Base-by-base conservation (phyloP, 1,140 invertebrate genomes). In the Caerostris darwini region DNA sequence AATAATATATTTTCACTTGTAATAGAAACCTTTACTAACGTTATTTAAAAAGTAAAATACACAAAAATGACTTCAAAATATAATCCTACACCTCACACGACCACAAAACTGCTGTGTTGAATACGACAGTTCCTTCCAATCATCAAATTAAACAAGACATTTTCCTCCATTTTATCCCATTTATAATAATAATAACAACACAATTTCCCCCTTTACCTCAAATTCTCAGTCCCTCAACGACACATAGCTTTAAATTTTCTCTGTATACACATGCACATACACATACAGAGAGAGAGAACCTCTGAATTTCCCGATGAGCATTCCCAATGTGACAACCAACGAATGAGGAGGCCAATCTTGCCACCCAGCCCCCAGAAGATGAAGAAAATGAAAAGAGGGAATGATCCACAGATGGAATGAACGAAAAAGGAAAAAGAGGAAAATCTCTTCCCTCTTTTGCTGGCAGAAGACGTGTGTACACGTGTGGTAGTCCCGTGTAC, bases 401-500 rank as follows among this genome's bases (percentile, higher is more conserved):
- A 92, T 53, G 85, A 64, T 86, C 83, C 82, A 50, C 82, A 87
- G 92, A 88, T 69, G 69, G 69, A 94, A 88, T 54, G 92, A 94
- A 81, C 14, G 92, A 93, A 93, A 69, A 81, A 69, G 57, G 54
- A 77, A 56, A 90, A 34, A 69, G 14, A 34, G 34, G 34, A 34
- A 34, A 34, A 61, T 71, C 71, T 64, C 57, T 61, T 91, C 64
- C 81, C 71, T 85, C 69, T 87, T 92, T 83, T 93, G 59, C 34
- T 54, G 50, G 8, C n/a, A 64, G 64, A 86, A 81, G 92, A 94
- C 92, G 92, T 94, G 69, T 94, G 89, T 71, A 94, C 92, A 85
- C 89, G 92, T 94, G 92, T 85, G 69, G 77, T 34, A 34, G 34
- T 85, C 34, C 92, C 92, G 69, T 94, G 92, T 94, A 94, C 85